Evolutionary conservation across 2,113 vertebrate species (phyloP).

Genomic region (Oryzias woworae): DNA sequence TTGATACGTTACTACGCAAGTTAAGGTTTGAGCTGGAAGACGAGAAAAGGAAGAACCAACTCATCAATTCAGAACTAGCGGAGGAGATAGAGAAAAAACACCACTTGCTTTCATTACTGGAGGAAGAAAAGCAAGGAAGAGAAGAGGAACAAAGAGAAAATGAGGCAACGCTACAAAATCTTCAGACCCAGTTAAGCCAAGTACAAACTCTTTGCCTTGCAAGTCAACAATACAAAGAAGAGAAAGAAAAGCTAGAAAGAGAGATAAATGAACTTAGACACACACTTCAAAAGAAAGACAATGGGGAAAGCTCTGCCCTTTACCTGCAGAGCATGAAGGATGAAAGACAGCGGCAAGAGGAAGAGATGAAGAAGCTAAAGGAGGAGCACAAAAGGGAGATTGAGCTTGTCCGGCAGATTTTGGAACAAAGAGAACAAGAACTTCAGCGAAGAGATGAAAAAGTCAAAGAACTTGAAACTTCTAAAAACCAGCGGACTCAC

Average conservation of each 20-base stretch:
- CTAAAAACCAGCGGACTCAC: conserved; percentile 55
- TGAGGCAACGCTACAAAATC: conserved; percentile 62
- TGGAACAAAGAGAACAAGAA: conserved; percentile 56
- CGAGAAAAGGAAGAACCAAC: conserved; percentile 51
- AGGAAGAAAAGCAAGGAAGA: conserved; percentile 63
- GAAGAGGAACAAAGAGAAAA: conserved; percentile 66
- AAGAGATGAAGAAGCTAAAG: conserved; percentile 48
- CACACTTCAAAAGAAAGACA: conserved; percentile 61
- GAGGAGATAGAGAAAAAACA: conserved; percentile 61
- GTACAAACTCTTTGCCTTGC: conserved; percentile 71
- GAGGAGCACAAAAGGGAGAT: conserved; percentile 59
- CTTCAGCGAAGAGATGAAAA: conserved; percentile 54
- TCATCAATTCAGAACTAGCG: conserved; percentile 53
- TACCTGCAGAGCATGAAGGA: conserved; percentile 59
- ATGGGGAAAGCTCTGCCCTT: conserved; percentile 49
- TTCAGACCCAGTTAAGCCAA: conserved; percentile 65
- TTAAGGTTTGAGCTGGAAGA: conserved; percentile 71
- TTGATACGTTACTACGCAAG: conserved; percentile 46
- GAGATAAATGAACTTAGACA: conserved; percentile 74
- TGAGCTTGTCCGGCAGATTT: conserved; percentile 48
- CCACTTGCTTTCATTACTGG: conserved; percentile 65
- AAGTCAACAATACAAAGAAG: conserved; percentile 70
- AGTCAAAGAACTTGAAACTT: conserved; percentile 41
- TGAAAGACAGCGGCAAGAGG: conserved; percentile 43
- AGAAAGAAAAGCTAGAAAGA: conserved; percentile 76